A percentile compares a stretch with the other conserved stretches of the same genome.
phyloP scores from a whole-genome alignment of 2,888 invertebrate species.

The Drosophila helvetica region DNA sequence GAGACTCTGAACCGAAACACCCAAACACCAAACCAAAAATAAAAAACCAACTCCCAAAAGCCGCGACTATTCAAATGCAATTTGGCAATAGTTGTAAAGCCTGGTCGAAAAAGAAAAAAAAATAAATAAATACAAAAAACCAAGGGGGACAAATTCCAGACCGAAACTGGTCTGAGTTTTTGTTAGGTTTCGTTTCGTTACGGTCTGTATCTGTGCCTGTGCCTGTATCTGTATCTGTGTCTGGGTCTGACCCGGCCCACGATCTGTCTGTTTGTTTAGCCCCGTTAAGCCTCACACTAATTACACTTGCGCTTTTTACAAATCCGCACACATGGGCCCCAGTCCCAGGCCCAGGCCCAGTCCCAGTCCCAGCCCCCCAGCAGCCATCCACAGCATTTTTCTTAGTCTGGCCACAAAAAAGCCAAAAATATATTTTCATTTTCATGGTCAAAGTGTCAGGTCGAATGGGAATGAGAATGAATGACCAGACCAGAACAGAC shows the following conservation, averaged over 20 bases:
- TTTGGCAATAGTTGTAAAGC: slow-evolving; percentile 60
- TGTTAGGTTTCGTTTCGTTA: slow-evolving; percentile 4
- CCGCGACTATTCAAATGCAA: slow-evolving; percentile 61
- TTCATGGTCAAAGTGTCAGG: slow-evolving; percentile 67
- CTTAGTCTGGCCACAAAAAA: slow-evolving; percentile 58
- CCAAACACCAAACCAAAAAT: neutral
- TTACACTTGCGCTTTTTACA: slow-evolving; percentile 75
- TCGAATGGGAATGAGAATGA: slow-evolving; percentile 2
- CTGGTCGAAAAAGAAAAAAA: neutral
- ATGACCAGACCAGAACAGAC: neutral
- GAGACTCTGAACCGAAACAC: slow-evolving; percentile 16
- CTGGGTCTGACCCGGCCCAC: slow-evolving; percentile 47
- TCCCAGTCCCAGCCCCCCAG: neutral
- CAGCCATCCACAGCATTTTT: slow-evolving; percentile 50
- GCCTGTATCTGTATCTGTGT: slow-evolving; percentile 9
- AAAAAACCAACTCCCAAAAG: slow-evolving; percentile 4
- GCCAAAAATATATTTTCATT: slow-evolving; percentile 71
- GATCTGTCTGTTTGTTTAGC: slow-evolving; percentile 65
- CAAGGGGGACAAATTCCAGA: slow-evolving; percentile 1
- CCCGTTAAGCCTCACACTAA: slow-evolving; percentile 74
- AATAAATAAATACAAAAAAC: neutral
- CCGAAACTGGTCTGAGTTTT: slow-evolving; percentile 27
- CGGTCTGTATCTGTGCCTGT: neutral
- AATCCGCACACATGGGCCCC: slow-evolving; percentile 46
- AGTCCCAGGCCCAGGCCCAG: no score